Evolutionary conservation across 1,140 invertebrate species (phyloP).

Genomic region (Oncopodura yosiiana): DNA sequence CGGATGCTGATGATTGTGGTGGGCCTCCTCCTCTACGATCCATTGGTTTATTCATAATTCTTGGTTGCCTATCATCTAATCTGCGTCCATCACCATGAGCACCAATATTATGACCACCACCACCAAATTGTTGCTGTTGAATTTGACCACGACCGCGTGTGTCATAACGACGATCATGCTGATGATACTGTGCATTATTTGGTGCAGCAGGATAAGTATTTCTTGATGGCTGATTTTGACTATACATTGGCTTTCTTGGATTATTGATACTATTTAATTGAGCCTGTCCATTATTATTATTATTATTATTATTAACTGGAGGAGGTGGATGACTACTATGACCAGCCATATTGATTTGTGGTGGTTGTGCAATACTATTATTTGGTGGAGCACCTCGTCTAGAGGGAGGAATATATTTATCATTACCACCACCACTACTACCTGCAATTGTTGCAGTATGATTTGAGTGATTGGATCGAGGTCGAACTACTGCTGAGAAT

Average conservation of each 20-base stretch:
- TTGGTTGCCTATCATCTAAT: conserved; percentile 12
- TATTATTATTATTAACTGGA: conserved; percentile 19
- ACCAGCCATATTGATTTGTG: conserved; percentile 24
- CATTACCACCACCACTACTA: too few relatives aligned
- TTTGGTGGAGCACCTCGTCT: conserved; percentile 48
- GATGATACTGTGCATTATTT: conserved; percentile 24
- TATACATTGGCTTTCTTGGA: conserved; percentile 24
- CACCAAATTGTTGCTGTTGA: conserved; percentile 12
- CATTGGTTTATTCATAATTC: conserved; percentile 12
- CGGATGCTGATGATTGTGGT: neutral
- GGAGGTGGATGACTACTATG: conserved; percentile 20
- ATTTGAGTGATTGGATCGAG: conserved; percentile 22
- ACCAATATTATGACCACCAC: neutral
- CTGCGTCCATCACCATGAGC: conserved; percentile 6
- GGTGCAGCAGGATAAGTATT: conserved; percentile 13
- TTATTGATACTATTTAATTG: too few relatives aligned
- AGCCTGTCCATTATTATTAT: neutral
- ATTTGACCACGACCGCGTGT: conserved; percentile 6
- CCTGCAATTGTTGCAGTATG: conserved; percentile 8
- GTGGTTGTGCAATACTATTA: conserved; percentile 11
- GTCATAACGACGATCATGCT: conserved; percentile 7
- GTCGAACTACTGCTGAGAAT: conserved; percentile 47
- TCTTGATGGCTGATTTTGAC: conserved; percentile 19
- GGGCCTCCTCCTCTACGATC: conserved; percentile 16
- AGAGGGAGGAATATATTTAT: conserved; percentile 66